These are phyloP conservation scores for Dioctria rufipes DNA, from an alignment of 2,888 invertebrate species.

Conservation along the genomic window DNA sequence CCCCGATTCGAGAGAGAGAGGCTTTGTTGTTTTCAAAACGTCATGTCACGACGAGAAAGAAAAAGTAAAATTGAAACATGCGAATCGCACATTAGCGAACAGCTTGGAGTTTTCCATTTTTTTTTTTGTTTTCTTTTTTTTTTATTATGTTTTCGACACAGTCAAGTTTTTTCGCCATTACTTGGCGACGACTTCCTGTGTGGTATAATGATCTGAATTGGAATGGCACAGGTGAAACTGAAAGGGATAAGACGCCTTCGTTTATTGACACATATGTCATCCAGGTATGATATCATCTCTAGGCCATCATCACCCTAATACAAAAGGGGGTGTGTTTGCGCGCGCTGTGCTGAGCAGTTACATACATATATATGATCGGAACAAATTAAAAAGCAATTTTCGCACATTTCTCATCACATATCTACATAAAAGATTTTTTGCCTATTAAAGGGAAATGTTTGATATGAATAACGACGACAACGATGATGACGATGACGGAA, in stretches of 20 bases:
- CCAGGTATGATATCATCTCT: slow-evolving; percentile 46
- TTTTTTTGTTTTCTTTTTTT: too few relatives aligned
- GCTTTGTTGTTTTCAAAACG: slow-evolving; percentile 3
- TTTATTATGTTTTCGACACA: slow-evolving; percentile 12
- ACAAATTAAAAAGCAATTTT: slow-evolving; percentile 47
- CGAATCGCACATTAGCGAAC: slow-evolving; percentile 57
- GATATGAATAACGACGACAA: background rate
- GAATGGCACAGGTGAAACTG: background rate
- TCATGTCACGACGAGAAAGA: background rate
- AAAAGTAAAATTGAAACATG: slow-evolving; percentile 49
- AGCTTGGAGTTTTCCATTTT: background rate
- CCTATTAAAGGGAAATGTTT: background rate
- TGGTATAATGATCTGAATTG: slow-evolving; percentile 12
- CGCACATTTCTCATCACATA: slow-evolving; percentile 8
- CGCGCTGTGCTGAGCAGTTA: background rate
- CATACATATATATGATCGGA: background rate
- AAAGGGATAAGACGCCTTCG: slow-evolving; percentile 44
- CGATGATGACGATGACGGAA: background rate
- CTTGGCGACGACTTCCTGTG: slow-evolving; percentile 31
- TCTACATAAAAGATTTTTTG: background rate
- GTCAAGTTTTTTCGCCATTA: slow-evolving; percentile 29
- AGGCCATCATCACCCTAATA: slow-evolving; percentile 54
- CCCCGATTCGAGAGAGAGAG: background rate
- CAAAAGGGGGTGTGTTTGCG: background rate
- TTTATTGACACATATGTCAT: slow-evolving; percentile 59